phyloP scores from a whole-genome alignment of 1,140 invertebrate genomes.

The Colletes latitarsis region DNA sequence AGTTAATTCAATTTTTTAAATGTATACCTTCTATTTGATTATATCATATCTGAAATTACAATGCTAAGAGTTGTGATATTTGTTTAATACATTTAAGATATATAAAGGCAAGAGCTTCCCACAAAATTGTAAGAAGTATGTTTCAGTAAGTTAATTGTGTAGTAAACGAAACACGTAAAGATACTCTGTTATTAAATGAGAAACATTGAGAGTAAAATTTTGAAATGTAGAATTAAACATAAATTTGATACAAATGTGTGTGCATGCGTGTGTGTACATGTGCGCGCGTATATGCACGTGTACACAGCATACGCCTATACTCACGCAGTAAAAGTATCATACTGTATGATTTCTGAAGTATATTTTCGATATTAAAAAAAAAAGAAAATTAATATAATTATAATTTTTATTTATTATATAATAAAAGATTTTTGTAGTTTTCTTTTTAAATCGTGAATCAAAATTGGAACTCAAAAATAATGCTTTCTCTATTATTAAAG shows the following conservation, averaged over 20 bases:
- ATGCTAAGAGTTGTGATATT: conserved; percentile 20
- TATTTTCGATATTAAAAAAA: neutral
- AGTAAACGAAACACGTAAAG: neutral
- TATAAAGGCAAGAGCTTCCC: conserved; percentile 32
- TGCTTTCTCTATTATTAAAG: neutral
- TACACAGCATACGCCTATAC: neutral
- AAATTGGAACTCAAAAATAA: too few species aligned
- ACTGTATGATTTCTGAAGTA: conserved; percentile 18
- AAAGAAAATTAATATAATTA: neutral
- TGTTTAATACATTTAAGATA: conserved; percentile 27
- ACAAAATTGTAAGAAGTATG: conserved; percentile 12
- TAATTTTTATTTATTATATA: neutral
- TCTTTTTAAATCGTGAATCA: neutral
- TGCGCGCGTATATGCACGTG: neutral
- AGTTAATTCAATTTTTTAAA: neutral
- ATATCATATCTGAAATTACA: conserved; percentile 5
- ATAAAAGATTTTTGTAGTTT: neutral
- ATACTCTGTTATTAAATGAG: conserved; percentile 26
- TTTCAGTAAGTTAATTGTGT: conserved; percentile 31
- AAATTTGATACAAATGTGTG: conserved; percentile 24
- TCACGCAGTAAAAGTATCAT: neutral
- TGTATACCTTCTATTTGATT: conserved; percentile 13
- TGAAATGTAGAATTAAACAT: conserved; percentile 15
- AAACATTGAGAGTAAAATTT: neutral
- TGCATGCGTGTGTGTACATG: neutral